Evolutionary conservation across 2,113 vertebrate genomes (phyloP).

Genomic region (Lathamus discolor): DNA sequence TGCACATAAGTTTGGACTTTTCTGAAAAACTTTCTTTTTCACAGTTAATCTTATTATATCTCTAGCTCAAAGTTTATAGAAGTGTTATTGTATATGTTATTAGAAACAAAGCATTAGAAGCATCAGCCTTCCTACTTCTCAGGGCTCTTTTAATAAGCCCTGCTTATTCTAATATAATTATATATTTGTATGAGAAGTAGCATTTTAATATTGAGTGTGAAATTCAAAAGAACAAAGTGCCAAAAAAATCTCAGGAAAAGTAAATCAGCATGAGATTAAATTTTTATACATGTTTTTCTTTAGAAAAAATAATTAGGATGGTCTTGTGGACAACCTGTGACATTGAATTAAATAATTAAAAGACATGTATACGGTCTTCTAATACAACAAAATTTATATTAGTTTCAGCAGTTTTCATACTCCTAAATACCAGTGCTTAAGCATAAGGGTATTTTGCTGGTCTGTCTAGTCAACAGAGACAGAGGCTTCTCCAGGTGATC

Average conservation of each 20-base stretch:
- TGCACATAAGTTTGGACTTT: neutral
- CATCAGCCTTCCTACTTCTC: neutral
- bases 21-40: neutral
- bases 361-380: neutral
- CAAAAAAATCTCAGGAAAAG: neutral
- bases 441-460: rapidly evolving
- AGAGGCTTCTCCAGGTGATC: neutral
- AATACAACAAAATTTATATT: neutral
- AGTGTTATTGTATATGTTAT: neutral
- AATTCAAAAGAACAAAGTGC: neutral
- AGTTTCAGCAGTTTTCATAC: neutral
- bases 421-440: neutral
- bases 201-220: neutral
- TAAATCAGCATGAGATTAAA: neutral
- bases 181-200: neutral
- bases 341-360: neutral
- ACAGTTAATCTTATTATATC: neutral
- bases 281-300: neutral
- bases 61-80: neutral
- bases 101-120: neutral
- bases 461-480: neutral
- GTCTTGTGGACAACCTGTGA: neutral
- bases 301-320: neutral
- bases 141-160: neutral
- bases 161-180: neutral